Evolutionary conservation across 2,113 vertebrate genomes (phyloP).

Genomic region (Heterocephalus glaber): DNA sequence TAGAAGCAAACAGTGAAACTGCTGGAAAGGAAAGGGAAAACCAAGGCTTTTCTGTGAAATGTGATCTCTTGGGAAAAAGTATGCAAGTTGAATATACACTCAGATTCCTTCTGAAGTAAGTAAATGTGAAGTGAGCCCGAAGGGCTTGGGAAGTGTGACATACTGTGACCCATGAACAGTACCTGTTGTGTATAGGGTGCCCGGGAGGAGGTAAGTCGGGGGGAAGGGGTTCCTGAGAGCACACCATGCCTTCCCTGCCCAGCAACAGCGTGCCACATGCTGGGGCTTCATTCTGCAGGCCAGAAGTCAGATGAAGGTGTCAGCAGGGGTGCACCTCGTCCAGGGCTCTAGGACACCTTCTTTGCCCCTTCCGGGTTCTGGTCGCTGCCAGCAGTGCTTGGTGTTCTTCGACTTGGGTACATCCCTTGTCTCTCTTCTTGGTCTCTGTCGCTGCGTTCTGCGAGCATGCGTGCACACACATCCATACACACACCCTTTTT

Average conservation of each 20-base stretch:
- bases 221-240: not conserved
- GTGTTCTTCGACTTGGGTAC: not conserved
- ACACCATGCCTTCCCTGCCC: not conserved
- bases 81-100: not conserved
- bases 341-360: not conserved
- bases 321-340: not conserved
- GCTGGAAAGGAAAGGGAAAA: slow-evolving; percentile 7
- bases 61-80: not conserved
- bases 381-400: not conserved
- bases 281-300: not conserved
- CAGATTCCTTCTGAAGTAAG: not conserved
- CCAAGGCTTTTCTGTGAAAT: not conserved
- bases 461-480: no score
- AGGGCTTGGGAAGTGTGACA: not conserved
- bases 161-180: not conserved
- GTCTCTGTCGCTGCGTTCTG: not conserved
- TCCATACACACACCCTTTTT: not conserved
- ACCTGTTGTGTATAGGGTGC: not conserved
- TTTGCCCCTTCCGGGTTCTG: not conserved
- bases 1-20: not conserved
- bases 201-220: not conserved
- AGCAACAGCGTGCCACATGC: not conserved
- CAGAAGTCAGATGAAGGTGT: not conserved
- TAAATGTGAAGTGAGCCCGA: not conserved
- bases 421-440: not conserved